Evolutionary conservation across 2,888 invertebrate species (phyloP), one percentile per base, ranked within the genome.

Genomic region (Caenorhabditis becei): DNA sequence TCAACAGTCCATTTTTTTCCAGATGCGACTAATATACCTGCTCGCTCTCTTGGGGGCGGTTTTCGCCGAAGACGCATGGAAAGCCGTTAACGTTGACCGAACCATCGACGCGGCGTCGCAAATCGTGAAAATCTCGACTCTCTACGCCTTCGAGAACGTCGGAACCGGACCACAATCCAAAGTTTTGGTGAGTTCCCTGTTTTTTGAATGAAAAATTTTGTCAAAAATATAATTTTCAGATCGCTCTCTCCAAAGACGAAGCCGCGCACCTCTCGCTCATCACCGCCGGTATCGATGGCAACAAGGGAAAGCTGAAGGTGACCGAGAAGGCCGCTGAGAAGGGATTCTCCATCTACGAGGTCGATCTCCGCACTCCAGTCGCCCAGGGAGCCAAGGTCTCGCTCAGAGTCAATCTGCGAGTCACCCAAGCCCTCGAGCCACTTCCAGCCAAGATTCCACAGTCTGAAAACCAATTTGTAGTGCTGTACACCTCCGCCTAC

Each of bases 401-500:
- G 35, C 32, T 91, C 49, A 78, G 82, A 20, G 92, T 96, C 0
- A 96, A 96, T 90, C 93, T 94, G 10, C 94, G 95, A 0, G 94
- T 94, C 62, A 94, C 95, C 0, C 95, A 96, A 91, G 93, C 94
- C 18, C 92, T 97, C 32, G 91, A 92, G 35, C 96, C 98, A 0
- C 95, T 95, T 92, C 99, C 99, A 1, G 94, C 94, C 11, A 94
- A 95, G 87, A 97, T 99, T 80, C 93, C 94, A 0, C 99, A 99
- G 92, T 94, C 95, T 82, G 98, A 99, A 89, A 95, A 96, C 89
- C 99, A 99, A 87, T 93, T 96, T 83, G 96, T 99, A 0, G 94
- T 95, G 85, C 97, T 95, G 91, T 94, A 93, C 84, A 97, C 96
- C 28, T 96, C 95, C 90, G 93, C 95, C 74, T 95, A 96, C 91